phyloP scores from a whole-genome alignment of 1,140 invertebrate genomes.

The Helicorthomorpha holstii region DNA sequence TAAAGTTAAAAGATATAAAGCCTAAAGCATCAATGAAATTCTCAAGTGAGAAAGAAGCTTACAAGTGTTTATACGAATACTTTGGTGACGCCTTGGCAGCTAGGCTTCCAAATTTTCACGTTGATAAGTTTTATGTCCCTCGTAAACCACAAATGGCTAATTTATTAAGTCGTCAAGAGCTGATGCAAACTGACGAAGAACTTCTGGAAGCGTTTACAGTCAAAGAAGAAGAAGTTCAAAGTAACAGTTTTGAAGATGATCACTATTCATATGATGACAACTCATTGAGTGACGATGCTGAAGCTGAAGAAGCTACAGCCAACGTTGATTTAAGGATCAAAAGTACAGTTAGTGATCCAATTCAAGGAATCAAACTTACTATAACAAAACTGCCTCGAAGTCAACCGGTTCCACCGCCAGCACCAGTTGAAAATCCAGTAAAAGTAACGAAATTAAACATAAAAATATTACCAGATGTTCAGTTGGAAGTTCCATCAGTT shows the following conservation, averaged over 20 bases:
- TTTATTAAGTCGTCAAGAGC: conserved; percentile 17
- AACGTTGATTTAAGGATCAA: conserved; percentile 17
- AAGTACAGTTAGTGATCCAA: conserved; percentile 21
- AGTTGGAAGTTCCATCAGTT: background rate
- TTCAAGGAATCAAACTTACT: conserved; percentile 25
- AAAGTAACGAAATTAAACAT: background rate
- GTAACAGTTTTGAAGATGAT: conserved; percentile 10
- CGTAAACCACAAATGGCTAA: conserved; percentile 10
- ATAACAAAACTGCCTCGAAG: conserved; percentile 17
- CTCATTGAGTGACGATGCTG: conserved; percentile 11
- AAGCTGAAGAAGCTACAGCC: conserved; percentile 3
- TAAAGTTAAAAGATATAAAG: background rate
- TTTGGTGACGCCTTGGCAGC: conserved; percentile 23
- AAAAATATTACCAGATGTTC: background rate
- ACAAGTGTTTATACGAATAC: conserved; percentile 18
- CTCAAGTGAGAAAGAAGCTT: background rate
- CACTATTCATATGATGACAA: conserved; percentile 11
- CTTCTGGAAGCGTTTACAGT: conserved; percentile 19
- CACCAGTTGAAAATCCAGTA: background rate
- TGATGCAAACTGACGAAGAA: conserved; percentile 21
- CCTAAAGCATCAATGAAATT: background rate
- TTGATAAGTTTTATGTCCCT: conserved; percentile 6
- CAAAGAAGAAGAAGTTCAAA: conserved; percentile 10
- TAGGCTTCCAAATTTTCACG: conserved; percentile 13
- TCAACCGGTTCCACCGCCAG: background rate